Base-by-base conservation (phyloP, 2,888 invertebrate genomes). In the Clistopyga incitator region DNA sequence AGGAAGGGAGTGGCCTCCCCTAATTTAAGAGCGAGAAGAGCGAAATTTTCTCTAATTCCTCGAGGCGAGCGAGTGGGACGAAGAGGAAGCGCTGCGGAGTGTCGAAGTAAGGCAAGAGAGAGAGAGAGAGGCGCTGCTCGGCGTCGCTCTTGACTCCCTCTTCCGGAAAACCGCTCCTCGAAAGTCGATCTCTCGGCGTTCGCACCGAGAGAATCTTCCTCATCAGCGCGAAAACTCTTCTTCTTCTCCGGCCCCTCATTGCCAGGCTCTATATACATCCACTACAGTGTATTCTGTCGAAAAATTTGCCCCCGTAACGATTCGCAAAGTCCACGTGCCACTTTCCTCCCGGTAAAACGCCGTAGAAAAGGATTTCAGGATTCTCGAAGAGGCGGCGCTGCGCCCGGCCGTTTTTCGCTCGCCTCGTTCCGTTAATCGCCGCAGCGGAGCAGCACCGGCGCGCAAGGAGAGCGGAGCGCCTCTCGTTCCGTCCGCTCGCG, bases 31-130 rank as follows among this genome's bases (percentile, higher is more conserved):
- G 64, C 71, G n/a, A 70, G 70, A 78, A 56, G 74, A 76, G 47
- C 42, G 61, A 67, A 83, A 83, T 81, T 85, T 77, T 50, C 74
- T 78, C 50, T 77, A 83, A 83, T 85, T 83, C 61, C 71, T 72
- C 38, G 11, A 29, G 25, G 47, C 64, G 15, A 65, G 42, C 38
- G 71, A 50, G 61, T 18, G 29, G 25, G 76, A 67, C 29, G 50
- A 29, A 65, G 76, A 78, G 2, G 71, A 11, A 61, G 52, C 3
- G 15, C 29, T 11, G 20, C 13, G 52, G 70, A 56, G 38, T 71
- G 67, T 42, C 61, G 18, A 65, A 64, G 61, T 67, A 72, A 78
- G 68, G 61, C 29, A 76, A 67, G 70, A 61, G 72, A 78, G 65
- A n/a, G n/a, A n/a, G n/a, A n/a, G n/a, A n/a, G n/a, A n/a, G 59